Evolutionary conservation across 2,113 vertebrate genomes (phyloP).

Genomic region (Centropus bengalensis): DNA sequence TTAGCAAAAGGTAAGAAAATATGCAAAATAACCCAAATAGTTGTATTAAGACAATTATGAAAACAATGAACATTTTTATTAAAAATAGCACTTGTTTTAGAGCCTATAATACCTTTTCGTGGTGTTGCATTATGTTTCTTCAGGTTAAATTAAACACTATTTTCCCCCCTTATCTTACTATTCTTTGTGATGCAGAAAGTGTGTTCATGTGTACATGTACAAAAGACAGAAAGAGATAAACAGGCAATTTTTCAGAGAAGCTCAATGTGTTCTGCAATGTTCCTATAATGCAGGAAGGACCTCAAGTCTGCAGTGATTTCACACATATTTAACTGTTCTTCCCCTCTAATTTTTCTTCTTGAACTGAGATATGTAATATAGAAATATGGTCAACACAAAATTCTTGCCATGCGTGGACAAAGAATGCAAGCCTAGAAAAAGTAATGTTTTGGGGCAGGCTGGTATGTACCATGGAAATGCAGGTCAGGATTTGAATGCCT

Average conservation of each 20-base stretch:
- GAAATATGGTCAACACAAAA: background rate
- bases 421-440: background rate
- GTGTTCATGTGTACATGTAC: no score
- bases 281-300: background rate
- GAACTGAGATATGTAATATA: background rate
- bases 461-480: background rate
- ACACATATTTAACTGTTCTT: background rate
- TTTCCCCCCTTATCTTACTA: rapidly evolving
- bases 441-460: background rate
- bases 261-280: background rate
- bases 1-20: background rate
- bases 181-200: background rate
- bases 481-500: background rate
- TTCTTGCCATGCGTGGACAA: background rate
- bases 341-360: background rate
- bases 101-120: background rate
- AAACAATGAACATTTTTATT: background rate
- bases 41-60: background rate
- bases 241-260: background rate
- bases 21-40: background rate
- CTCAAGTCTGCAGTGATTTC: background rate
- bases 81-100: background rate
- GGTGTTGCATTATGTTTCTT: background rate
- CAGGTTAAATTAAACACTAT: background rate
- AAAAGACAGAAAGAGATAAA: background rate